phyloP scores from a whole-genome alignment of 2,888 invertebrate species.

The Ptychoptera albimana region DNA sequence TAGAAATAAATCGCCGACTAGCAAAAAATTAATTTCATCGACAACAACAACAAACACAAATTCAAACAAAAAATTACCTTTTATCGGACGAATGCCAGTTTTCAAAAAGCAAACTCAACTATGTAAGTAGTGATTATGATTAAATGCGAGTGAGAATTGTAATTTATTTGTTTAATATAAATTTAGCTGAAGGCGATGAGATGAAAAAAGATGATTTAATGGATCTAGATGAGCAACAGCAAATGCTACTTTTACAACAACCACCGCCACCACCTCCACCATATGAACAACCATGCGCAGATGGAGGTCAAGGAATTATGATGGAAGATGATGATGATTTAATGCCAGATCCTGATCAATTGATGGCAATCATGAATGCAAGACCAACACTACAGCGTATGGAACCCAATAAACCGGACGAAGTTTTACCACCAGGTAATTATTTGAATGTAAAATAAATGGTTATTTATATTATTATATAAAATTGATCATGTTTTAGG shows the following conservation, averaged over 20 bases:
- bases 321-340: slow-evolving; percentile 30
- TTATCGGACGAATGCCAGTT: slow-evolving; percentile 73
- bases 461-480: too few relatives aligned
- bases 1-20: not conserved
- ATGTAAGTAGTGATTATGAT: slow-evolving; percentile 15
- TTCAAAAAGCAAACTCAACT: slow-evolving; percentile 39
- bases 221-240: slow-evolving; percentile 9
- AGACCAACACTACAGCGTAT: slow-evolving; percentile 28
- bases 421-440: slow-evolving; percentile 23
- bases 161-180: slow-evolving; percentile 18
- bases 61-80: slow-evolving; percentile 47
- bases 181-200: slow-evolving; percentile 18
- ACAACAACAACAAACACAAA: slow-evolving; percentile 29
- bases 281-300: not conserved
- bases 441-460: too few relatives aligned
- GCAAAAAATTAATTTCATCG: slow-evolving; percentile 12
- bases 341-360: slow-evolving; percentile 32
- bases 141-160: slow-evolving; percentile 20
- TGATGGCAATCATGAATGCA: slow-evolving; percentile 27
- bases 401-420: slow-evolving; percentile 11
- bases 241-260: not conserved
- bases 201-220: slow-evolving; percentile 8
- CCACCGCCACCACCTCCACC: not conserved
- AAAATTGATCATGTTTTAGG: too few relatives aligned
- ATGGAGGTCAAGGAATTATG: slow-evolving; percentile 21